These are phyloP conservation scores for Paralinhomoeus sp. DNA, from an alignment of 2,888 invertebrate genomes.

Conservation along the genomic window DNA sequence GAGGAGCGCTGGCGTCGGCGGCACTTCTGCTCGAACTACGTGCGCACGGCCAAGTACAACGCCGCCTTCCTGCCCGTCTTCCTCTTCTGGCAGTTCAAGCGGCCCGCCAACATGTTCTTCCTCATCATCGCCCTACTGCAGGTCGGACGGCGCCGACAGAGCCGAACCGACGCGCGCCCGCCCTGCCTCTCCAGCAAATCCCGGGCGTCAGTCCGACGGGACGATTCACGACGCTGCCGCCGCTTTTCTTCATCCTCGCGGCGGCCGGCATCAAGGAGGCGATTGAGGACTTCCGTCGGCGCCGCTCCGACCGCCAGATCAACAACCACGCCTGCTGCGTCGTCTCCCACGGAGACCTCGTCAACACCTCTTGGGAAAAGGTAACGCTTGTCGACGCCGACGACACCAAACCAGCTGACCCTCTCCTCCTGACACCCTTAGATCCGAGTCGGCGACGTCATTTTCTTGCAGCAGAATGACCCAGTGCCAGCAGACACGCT, in stretches of 20 bases:
- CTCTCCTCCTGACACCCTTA: background rate
- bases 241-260: constrained; percentile 77
- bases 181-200: constrained; percentile 53
- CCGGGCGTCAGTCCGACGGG: constrained; percentile 98
- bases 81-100: constrained; percentile 93
- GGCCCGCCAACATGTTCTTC: constrained; percentile 98
- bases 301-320: constrained; percentile 47
- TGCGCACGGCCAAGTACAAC: constrained; percentile 82
- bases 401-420: too few species aligned
- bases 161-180: background rate
- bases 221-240: constrained; percentile 86
- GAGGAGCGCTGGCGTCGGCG: too few species aligned
- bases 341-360: too few species aligned
- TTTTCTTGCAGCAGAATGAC: constrained; percentile 64
- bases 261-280: constrained; percentile 96
- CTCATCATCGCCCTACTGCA: constrained; percentile 85
- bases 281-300: constrained; percentile 79
- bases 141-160: constrained; percentile 29
- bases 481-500: constrained; percentile 89
- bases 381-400: background rate
- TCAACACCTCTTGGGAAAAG: too few species aligned
- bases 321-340: too few species aligned
- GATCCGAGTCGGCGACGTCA: constrained; percentile 58
- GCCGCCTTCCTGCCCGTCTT: constrained; percentile 74
- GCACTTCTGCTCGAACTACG: constrained; percentile 6